Percentiles rank a stretch among this genome's conserved stretches.
Evolutionary conservation across 1,140 invertebrate species (phyloP).

Genomic region (Anadara kagoshimensis): DNA sequence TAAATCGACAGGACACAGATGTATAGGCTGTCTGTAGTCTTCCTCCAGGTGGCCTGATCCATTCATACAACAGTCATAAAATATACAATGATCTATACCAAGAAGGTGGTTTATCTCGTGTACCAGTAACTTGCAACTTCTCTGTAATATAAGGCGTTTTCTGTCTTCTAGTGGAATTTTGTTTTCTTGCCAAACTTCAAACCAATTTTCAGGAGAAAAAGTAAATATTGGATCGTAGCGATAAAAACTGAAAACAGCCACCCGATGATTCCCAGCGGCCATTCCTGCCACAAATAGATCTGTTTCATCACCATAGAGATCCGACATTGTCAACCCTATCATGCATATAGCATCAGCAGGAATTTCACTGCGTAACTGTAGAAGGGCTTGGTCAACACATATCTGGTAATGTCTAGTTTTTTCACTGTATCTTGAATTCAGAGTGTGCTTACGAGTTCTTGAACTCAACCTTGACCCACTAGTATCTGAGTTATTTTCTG

Average conservation of each 20-base stretch:
- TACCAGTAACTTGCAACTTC: slow-evolving; percentile 65
- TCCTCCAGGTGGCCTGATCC: slow-evolving; percentile 66
- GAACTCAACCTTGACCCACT: slow-evolving; percentile 23
- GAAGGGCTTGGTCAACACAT: slow-evolving; percentile 51
- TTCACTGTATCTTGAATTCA: slow-evolving; percentile 37
- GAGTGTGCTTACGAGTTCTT: slow-evolving; percentile 35
- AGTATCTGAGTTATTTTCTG: background rate
- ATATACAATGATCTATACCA: slow-evolving; percentile 68
- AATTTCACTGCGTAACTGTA: slow-evolving; percentile 49
- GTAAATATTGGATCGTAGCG: slow-evolving; percentile 64
- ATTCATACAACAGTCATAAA: slow-evolving; percentile 70
- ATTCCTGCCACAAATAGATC: slow-evolving; percentile 71
- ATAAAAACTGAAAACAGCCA: slow-evolving; percentile 65
- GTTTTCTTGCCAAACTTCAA: slow-evolving; percentile 41
- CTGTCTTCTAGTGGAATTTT: slow-evolving; percentile 36
- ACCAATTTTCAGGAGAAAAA: slow-evolving; percentile 64
- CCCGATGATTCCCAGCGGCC: slow-evolving; percentile 61
- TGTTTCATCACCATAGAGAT: slow-evolving; percentile 62
- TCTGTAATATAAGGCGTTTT: slow-evolving; percentile 50
- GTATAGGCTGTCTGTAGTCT: slow-evolving; percentile 68
- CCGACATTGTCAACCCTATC: slow-evolving; percentile 65
- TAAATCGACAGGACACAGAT: slow-evolving; percentile 69
- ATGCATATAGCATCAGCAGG: slow-evolving; percentile 64
- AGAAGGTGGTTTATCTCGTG: slow-evolving; percentile 69
- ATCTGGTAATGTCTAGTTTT: slow-evolving; percentile 59